Conservation (phyloP, 2,797 vertebrate genomes). For the Gephyroberyx darwinii region DNA sequence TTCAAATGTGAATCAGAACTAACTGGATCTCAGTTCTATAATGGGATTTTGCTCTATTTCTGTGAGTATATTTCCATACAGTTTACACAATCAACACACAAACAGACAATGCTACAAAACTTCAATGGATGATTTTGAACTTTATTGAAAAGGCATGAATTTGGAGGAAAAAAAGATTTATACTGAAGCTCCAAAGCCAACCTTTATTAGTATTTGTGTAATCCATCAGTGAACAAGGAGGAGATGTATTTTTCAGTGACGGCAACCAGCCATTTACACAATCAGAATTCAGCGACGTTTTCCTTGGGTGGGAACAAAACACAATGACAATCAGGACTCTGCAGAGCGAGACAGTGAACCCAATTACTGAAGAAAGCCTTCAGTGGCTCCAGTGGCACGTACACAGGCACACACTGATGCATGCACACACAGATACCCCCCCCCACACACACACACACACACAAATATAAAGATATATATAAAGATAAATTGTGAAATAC, state of each 20-base stretch:
- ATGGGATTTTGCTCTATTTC: too few species aligned
- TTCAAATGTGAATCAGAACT: too few species aligned
- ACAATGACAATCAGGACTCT: constrained; percentile 58
- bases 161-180: background rate
- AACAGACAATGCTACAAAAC: too few species aligned
- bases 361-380: constrained; percentile 64
- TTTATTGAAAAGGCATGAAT: too few species aligned
- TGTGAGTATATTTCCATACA: too few species aligned
- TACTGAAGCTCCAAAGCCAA: constrained; percentile 21
- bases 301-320: constrained; percentile 51
- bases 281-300: constrained; percentile 49
- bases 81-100: too few species aligned
- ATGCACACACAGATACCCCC: constrained; percentile 18
- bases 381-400: constrained; percentile 15
- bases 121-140: too few species aligned
- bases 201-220: constrained; percentile 30
- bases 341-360: constrained; percentile 59
- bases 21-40: too few species aligned
- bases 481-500: background rate
- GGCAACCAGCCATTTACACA: constrained; percentile 52
- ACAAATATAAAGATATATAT: background rate
- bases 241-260: background rate
- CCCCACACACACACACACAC: background rate
- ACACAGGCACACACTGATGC: background rate
- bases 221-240: constrained; percentile 9